Percentiles rank a stretch among this genome's conserved stretches.
These are phyloP conservation scores for Ceratina japonica DNA, from an alignment of 1,140 invertebrate genomes.

Conservation along the genomic window DNA sequence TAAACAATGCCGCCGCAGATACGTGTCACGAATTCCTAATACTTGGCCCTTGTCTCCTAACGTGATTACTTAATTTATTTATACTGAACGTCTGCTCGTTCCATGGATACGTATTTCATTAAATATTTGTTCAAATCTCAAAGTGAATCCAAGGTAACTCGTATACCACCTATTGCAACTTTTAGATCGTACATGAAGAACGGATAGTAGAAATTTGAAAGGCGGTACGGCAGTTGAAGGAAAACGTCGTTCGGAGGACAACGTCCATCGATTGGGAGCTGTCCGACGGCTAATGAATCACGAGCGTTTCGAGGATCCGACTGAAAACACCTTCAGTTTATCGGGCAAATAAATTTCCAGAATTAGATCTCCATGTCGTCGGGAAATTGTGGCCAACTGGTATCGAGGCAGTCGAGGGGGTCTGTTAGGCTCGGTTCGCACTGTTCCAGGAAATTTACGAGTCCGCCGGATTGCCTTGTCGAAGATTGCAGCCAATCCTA, in stretches of 20 bases:
- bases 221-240: neutral
- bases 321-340: slow-evolving; percentile 50
- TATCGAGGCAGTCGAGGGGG: slow-evolving; percentile 42
- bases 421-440: slow-evolving; percentile 52
- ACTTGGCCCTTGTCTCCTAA: neutral
- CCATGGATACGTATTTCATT: too few relatives aligned
- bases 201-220: too few relatives aligned
- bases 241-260: slow-evolving; percentile 7
- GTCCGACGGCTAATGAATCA: slow-evolving; percentile 33
- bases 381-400: slow-evolving; percentile 51
- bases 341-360: slow-evolving; percentile 47
- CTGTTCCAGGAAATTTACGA: slow-evolving; percentile 55
- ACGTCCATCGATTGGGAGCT: slow-evolving; percentile 19
- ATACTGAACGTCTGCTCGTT: too few relatives aligned
- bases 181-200: too few relatives aligned
- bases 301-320: slow-evolving; percentile 19
- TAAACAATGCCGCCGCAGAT: neutral
- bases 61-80: neutral
- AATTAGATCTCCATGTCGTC: slow-evolving; percentile 48
- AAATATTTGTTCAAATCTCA: too few relatives aligned
- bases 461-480: slow-evolving; percentile 63
- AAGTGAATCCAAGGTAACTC: too few relatives aligned
- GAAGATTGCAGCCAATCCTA: slow-evolving; percentile 72
- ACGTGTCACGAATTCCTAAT: slow-evolving; percentile 35
- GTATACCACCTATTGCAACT: neutral